Evolutionary conservation across 2,797 vertebrate genomes (phyloP), one percentile per base, ranked within the genome.

Genomic region (Syngnathus rostellatus): DNA sequence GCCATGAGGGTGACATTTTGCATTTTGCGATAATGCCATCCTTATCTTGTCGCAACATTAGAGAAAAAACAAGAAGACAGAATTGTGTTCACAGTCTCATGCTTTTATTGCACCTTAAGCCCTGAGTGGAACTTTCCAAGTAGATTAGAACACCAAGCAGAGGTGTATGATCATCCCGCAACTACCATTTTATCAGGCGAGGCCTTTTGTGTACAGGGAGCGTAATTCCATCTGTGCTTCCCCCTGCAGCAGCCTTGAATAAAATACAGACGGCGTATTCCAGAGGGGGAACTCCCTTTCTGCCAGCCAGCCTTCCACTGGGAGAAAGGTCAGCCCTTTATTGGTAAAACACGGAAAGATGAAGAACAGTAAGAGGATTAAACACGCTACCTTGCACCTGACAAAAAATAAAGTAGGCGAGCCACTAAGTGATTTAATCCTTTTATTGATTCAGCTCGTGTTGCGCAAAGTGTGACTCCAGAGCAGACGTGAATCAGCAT

Each of bases 331-430:
- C 60, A 62, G 43, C 21, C 41, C 3, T 46, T 46, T 62, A 62
- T 62, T 62, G 41, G 41, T 39, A 39, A 40, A 39, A 38, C 17
- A 19, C 58, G 16, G 41, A 45, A 62, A 62, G 60, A 66, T 70
- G 65, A 41, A 63, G 68, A 43, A 66, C 68, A 73, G 68, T 82
- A 80, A 76, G 62, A 81, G 71, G 75, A 83, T 81, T 77, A 81
- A 55, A 75, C 64, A 67, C 57, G 70, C 67, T 70, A 73, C 77
- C 67, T 74, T 72, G 59, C 67, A 64, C 65, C 62, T 64, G 11
- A 69, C 43, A 67, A 60, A 79, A 78, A 82, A 78, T 72, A 69
- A 69, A 74, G 67, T 45, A 58, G 75, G 68, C 78, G 69, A 79
- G 72, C 82, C 72, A 70, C 45, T 14, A 38, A 58, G 69, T 70